Base-by-base conservation (phyloP, 2,888 invertebrate species). In the Pollenia angustigena region DNA sequence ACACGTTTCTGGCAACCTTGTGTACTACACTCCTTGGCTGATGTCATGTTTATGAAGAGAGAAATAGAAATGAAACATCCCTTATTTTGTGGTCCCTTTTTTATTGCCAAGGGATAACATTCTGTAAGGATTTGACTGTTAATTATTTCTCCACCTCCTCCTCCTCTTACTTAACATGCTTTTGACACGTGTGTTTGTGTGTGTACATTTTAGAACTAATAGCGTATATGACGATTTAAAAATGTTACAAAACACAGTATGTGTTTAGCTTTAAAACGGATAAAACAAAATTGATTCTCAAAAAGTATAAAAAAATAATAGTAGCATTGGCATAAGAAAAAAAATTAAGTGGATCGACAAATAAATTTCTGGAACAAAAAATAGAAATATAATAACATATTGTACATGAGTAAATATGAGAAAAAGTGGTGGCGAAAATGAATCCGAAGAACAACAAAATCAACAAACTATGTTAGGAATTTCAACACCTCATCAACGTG, bases 391-490 rank as follows among this genome's bases (percentile, higher is more conserved):
- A 8, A 56, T 56, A 50, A 68, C 40, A 7, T 40, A 8, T 4
- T 40, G 60, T 68, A 9, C 11, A 40, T 78, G 58, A 54, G 32
- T 54, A 44, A 78, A 68, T 60, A 60, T 79, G 69, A 58, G 68
- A 69, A 69, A 58, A 58, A 40, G 32, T 68, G 40, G 50, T 48
- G 6, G 46, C 52, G 50, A 69, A 23, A 79, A 42, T 42, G 14
- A 44, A 16, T 42, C 40, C 46, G 18, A 69, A 40, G 42, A 8
- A 52, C n/a, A 68, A 48, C 14, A 64, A 32, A 40, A 46, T n/a
- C 40, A 52, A 54, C 14, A 58, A 50, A 79, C 69, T 60, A 60
- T 69, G 32, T 42, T 58, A 69, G 18, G 50, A 42, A 18, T 6
- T 32, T 32, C 42, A 44, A 4, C 78, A 50, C 4, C 54, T 1